Evolutionary conservation across 2,888 invertebrate genomes (phyloP), one percentile per base, ranked within the genome.

Genomic region (Oasisia sp.): DNA sequence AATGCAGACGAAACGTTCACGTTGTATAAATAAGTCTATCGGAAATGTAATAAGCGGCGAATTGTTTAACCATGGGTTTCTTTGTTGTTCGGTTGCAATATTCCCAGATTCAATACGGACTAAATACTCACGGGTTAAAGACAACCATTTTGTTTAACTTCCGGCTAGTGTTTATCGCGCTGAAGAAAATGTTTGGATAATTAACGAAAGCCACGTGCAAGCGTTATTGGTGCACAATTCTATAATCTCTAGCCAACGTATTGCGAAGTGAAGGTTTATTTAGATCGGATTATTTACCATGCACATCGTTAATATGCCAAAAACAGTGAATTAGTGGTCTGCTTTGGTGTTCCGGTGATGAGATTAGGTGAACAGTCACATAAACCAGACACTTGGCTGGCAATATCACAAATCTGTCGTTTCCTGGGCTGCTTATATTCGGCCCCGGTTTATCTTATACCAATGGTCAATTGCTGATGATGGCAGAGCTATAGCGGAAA

Each of bases 241-340:
- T 74, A 27, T n/a, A 74, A 19, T 27, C 27, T 74, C 74, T 7
- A 74, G n/a, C 74, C 7, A 74, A 74, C 27, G 27, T 74, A 74
- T 74, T 27, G 27, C 27, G 27, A 14, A 7, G 27, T 19, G 27
- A 74, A 74, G 7, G 27, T n/a, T 27, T 74, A 74, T 74, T 27
- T 74, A 74, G 74, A 74, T 74, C 74, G 27, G 56, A 74, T 74
- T 74, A 74, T 74, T 74, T 74, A 74, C 74, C 27, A 74, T 74
- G 74, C 74, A 74, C 27, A 27, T 74, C 74, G 27, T 74, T 0
- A 27, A 74, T 74, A 74, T 27, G 74, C 19, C 14, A 27, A 74
- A 19, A 74, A 74, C 27, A 27, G 74, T 74, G 27, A 19, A 27
- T 27, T 19, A 50, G 27, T 74, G 27, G 27, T 74, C 19, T 74